Evolutionary conservation across 2,888 invertebrate genomes (phyloP), one percentile per base, ranked within the genome.

Genomic region (Syritta pipiens): DNA sequence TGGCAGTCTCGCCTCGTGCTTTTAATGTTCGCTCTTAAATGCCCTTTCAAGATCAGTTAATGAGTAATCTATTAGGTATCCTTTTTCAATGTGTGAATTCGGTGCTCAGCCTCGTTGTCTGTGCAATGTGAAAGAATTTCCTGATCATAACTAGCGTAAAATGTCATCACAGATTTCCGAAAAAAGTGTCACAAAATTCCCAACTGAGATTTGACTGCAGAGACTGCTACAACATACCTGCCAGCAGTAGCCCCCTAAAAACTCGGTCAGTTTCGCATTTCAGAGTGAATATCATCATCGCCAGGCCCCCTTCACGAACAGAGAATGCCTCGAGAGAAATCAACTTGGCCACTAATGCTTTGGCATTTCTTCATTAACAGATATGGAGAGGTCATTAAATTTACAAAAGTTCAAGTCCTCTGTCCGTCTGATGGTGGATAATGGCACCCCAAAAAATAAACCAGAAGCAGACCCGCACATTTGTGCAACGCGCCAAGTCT

Each of bases 311-410:
- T 19, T 10, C 53, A 53, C 10, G 46, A 46, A 53, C 9, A 14
- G 24, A 32, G 49, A 26, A 20, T 26, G 24, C 32, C 69, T 24
- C 69, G 5, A 30, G 60, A 71, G 69, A 71, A 71, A 71, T 71
- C 51, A 71, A 53, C 60, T 62, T 46, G 14, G 14, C 46, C 69
- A 53, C 60, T 62, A 60, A 53, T 71, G 32, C 46, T 32, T 68
- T 42, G 48, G 37, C 53, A 46, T 44, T 44, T 44, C 44, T 59
- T 44, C 30, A 59, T 59, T 44, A 44, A 24, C 4, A 12, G 59
- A 30, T 32, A n/a, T 53, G 37, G 46, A 22, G 9, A 22, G 17
- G 28, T 57, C 40, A 48, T 67, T 48, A 67, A 67, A 48, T 46
- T 57, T 67, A 28, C 10, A 57, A 48, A 67, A 67, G 59, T 44